A percentile compares a stretch with the other conserved stretches of the same genome.
Conservation (phyloP, 1,140 invertebrate genomes). For the Copidosoma floridanum region DNA sequence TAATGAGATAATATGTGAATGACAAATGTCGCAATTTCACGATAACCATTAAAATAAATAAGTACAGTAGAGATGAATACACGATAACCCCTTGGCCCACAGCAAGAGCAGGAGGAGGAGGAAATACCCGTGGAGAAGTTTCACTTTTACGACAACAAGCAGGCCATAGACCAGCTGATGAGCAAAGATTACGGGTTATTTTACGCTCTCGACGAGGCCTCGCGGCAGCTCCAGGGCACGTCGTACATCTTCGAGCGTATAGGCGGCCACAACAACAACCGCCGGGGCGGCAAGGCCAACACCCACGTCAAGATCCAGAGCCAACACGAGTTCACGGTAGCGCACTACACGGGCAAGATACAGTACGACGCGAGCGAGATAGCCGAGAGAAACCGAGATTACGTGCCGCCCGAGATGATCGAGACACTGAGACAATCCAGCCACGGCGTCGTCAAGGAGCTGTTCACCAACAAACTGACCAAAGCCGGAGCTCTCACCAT, state of each 20-base stretch:
- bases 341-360: slow-evolving; percentile 82
- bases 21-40: too few relatives aligned
- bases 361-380: slow-evolving; percentile 80
- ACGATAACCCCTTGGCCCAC: too few relatives aligned
- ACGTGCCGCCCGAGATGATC: slow-evolving; percentile 81
- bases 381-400: slow-evolving; percentile 84
- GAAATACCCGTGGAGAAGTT: slow-evolving; percentile 70
- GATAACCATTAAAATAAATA: too few relatives aligned
- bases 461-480: slow-evolving; percentile 85
- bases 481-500: slow-evolving; percentile 75
- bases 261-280: too few relatives aligned
- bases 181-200: slow-evolving; percentile 82
- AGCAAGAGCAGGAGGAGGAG: slow-evolving; percentile 78
- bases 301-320: slow-evolving; percentile 63
- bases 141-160: slow-evolving; percentile 84
- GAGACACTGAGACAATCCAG: slow-evolving; percentile 77
- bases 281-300: slow-evolving; percentile 23
- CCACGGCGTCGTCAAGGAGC: slow-evolving; percentile 67
- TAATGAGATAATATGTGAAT: too few relatives aligned
- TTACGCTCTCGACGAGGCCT: slow-evolving; percentile 86
- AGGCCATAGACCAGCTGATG: slow-evolving; percentile 81
- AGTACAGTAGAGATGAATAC: too few relatives aligned
- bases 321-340: slow-evolving; percentile 71
- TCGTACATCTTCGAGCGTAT: slow-evolving; percentile 62
- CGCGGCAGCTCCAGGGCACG: slow-evolving; percentile 63